These are phyloP conservation scores for Numenius phaeopus DNA, from an alignment of 2,797 vertebrate genomes.

Conservation along the genomic window DNA sequence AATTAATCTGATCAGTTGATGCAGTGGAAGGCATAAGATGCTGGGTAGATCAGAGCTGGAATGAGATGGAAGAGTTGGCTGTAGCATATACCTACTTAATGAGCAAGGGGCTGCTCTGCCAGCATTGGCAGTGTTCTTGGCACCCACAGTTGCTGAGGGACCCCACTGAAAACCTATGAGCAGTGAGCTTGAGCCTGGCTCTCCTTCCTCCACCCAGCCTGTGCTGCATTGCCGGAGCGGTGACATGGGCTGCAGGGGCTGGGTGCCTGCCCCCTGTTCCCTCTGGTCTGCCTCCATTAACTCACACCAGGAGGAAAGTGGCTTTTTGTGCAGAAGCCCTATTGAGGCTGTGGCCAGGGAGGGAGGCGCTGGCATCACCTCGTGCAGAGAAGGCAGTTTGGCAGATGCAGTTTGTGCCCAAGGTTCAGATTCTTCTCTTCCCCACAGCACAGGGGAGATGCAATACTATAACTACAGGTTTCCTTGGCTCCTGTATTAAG, in stretches of 20 bases:
- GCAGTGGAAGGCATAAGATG: background rate
- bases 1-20: background rate
- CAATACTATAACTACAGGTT: background rate
- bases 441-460: background rate
- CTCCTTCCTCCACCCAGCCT: background rate
- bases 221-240: rapidly evolving
- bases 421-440: background rate
- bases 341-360: background rate
- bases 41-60: background rate
- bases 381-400: rapidly evolving
- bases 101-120: background rate
- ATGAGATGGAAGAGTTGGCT: background rate
- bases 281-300: rapidly evolving
- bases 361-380: rapidly evolving
- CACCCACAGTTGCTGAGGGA: background rate
- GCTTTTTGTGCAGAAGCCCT: background rate
- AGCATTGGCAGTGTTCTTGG: rapidly evolving
- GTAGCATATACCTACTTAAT: background rate
- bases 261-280: background rate
- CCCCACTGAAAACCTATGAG: background rate
- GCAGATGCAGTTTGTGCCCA: rapidly evolving
- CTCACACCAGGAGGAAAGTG: background rate
- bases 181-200: background rate
- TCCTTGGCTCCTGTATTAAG: background rate
- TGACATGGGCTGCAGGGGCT: rapidly evolving